Evolutionary conservation across 2,113 vertebrate species (phyloP).

Genomic region (Rhinogobius similis): DNA sequence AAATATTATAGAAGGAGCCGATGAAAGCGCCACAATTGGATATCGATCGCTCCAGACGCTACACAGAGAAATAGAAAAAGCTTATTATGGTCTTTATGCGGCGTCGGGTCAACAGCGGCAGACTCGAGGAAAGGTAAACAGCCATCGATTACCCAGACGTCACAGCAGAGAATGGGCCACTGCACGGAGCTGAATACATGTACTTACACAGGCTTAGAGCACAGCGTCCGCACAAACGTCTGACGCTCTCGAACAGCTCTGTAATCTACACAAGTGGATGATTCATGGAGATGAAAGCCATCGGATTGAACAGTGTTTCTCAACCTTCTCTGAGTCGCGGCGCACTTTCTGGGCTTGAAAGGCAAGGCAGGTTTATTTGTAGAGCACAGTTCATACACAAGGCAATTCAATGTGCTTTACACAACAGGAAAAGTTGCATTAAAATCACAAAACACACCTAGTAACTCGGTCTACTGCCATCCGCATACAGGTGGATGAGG

Average conservation of each 20-base stretch:
- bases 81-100: conserved; percentile 1
- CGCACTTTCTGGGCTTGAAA: too few relatives aligned
- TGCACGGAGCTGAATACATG: background rate
- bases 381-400: too few relatives aligned
- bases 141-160: background rate
- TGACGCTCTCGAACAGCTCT: background rate
- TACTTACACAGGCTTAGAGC: background rate
- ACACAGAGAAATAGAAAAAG: conserved; percentile 8
- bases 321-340: too few relatives aligned
- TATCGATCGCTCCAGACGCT: background rate
- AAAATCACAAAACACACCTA: too few relatives aligned
- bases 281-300: too few relatives aligned
- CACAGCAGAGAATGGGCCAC: background rate
- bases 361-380: too few relatives aligned
- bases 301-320: too few relatives aligned
- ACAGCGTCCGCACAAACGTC: background rate
- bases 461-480: too few relatives aligned
- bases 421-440: too few relatives aligned
- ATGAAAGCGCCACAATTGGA: conserved; percentile 6
- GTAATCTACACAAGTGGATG: background rate
- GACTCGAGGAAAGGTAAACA: background rate
- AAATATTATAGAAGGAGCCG: conserved; percentile 10
- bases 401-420: too few relatives aligned
- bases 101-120: background rate
- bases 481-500: too few relatives aligned